phyloP scores from a whole-genome alignment of 1,140 invertebrate species.

The Euwallacea similis region DNA sequence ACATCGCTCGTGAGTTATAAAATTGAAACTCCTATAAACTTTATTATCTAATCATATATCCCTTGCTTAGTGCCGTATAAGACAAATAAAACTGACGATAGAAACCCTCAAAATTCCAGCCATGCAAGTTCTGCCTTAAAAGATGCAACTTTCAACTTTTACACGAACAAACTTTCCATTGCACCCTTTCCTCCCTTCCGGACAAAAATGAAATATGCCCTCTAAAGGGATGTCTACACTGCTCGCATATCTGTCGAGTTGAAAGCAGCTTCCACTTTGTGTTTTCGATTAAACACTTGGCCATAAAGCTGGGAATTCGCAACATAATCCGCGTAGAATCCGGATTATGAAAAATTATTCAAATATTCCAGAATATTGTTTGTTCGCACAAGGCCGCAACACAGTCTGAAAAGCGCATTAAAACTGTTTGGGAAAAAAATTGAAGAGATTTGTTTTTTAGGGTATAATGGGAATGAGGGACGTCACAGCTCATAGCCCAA shows the following conservation, averaged over 20 bases:
- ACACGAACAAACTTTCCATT: too few relatives aligned
- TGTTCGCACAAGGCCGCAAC: conserved; percentile 15
- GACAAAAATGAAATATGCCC: too few relatives aligned
- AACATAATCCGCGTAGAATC: conserved; percentile 26
- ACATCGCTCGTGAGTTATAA: background rate
- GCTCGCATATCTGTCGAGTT: background rate
- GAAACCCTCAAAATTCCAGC: too few relatives aligned
- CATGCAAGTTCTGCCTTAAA: too few relatives aligned
- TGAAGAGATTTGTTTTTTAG: background rate
- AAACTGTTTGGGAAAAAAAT: conserved; percentile 5
- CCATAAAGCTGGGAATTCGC: conserved; percentile 24
- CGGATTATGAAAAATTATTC: conserved; percentile 38
- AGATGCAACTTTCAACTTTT: too few relatives aligned
- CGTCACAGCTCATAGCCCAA: background rate
- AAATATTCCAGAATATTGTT: conserved; percentile 32
- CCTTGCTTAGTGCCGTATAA: background rate
- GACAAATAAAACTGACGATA: background rate
- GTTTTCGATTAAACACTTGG: conserved; percentile 34
- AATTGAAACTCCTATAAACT: conserved; percentile 10
- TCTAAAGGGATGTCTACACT: too few relatives aligned
- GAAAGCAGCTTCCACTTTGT: conserved; percentile 14
- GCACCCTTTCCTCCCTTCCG: too few relatives aligned
- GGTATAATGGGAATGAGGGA: background rate
- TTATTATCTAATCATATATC: conserved; percentile 15
- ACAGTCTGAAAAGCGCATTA: conserved; percentile 22